Conservation (phyloP, 1,140 invertebrate genomes). For the Venustaconcha ellipsiformis region DNA sequence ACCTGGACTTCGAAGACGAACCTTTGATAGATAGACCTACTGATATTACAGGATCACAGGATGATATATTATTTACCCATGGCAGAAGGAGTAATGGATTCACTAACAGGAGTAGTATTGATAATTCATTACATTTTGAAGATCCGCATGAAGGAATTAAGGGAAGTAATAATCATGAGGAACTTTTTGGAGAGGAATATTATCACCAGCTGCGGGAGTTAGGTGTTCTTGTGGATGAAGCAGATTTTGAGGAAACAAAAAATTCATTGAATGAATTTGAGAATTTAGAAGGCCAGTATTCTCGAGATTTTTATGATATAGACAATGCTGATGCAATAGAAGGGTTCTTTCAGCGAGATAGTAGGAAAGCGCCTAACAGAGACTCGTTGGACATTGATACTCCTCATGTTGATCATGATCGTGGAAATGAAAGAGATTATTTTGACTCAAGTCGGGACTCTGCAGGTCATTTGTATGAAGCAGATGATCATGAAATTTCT, state of each 20-base stretch:
- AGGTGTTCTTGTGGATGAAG: conserved; percentile 61
- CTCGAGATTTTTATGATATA: conserved; percentile 37
- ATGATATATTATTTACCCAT: conserved; percentile 13
- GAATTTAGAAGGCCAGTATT: conserved; percentile 46
- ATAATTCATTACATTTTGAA: conserved; percentile 45
- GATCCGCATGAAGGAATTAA: conserved; percentile 29
- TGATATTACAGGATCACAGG: not conserved
- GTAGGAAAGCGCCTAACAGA: conserved; percentile 22
- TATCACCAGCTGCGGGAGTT: conserved; percentile 59
- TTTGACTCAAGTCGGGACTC: conserved; percentile 10
- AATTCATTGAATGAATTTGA: conserved; percentile 58
- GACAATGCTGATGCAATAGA: conserved; percentile 44
- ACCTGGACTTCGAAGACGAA: conserved; percentile 38
- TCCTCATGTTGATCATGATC: conserved; percentile 17
- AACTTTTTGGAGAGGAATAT: conserved; percentile 59
- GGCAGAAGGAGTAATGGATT: conserved; percentile 32
- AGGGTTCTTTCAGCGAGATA: conserved; percentile 41
- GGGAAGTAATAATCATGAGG: conserved; percentile 33
- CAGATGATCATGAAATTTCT: conserved; percentile 5
- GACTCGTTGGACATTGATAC: conserved; percentile 38
- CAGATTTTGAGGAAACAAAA: conserved; percentile 46
- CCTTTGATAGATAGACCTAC: not conserved
- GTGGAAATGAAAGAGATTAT: not conserved
- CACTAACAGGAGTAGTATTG: conserved; percentile 44
- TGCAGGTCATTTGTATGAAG: conserved; percentile 5